Evolutionary conservation across 2,888 invertebrate genomes (phyloP).

Genomic region (Nyleta sp.): DNA sequence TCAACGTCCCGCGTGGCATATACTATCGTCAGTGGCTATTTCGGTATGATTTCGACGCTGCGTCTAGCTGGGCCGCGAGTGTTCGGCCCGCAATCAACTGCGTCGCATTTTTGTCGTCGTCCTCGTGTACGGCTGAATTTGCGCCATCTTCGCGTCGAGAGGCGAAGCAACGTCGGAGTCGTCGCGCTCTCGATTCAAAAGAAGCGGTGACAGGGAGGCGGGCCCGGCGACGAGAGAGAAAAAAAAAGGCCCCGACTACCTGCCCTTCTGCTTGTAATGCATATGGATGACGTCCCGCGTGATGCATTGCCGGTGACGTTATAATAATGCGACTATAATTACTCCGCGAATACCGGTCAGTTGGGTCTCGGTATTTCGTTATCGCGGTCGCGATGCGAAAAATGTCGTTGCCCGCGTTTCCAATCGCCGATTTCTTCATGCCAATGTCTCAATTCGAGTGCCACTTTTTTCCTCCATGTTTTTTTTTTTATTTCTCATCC

Average conservation of each 20-base stretch:
- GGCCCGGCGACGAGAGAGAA: conserved; percentile 4
- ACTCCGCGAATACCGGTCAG: conserved; percentile 66
- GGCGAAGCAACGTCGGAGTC: too few species aligned
- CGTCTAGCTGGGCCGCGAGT: too few species aligned
- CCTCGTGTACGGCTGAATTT: too few species aligned
- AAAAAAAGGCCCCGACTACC: conserved; percentile 32
- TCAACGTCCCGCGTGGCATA: conserved; percentile 65
- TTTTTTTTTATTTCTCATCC: too few species aligned
- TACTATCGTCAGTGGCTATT: conserved; percentile 60
- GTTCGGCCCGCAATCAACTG: background rate
- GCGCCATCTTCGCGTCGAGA: too few species aligned
- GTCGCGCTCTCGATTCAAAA: conserved; percentile 60
- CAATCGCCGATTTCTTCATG: conserved; percentile 14
- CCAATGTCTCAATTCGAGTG: conserved; percentile 41
- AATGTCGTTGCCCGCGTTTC: background rate
- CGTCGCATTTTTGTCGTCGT: too few species aligned
- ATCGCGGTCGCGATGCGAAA: conserved; percentile 11
- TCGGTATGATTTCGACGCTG: conserved; percentile 15
- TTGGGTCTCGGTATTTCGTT: conserved; percentile 43
- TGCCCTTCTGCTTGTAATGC: conserved; percentile 72
- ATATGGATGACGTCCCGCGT: conserved; percentile 68
- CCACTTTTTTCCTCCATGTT: too few species aligned
- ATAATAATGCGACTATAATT: conserved; percentile 79
- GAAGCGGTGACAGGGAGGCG: conserved; percentile 56
- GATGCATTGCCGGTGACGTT: conserved; percentile 79